These are phyloP conservation scores for Oxystoma pomonae DNA, from an alignment of 2,888 invertebrate species.

Conservation along the genomic window DNA sequence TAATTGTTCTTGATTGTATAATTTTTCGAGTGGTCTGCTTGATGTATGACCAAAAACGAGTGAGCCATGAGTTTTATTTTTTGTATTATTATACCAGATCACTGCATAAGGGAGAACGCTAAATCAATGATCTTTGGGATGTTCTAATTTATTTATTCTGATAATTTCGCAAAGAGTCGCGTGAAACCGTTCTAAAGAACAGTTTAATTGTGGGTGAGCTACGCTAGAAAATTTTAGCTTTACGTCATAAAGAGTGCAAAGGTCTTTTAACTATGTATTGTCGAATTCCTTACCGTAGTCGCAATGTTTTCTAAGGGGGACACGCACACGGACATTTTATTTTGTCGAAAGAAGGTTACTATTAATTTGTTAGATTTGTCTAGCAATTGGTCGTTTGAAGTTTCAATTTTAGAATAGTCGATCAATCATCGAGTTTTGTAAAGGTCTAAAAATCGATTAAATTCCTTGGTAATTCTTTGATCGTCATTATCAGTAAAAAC, in stretches of 20 bases:
- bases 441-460: neutral
- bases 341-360: constrained; percentile 17
- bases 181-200: neutral
- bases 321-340: constrained; percentile 10
- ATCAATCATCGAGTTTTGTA: neutral
- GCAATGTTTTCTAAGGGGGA: constrained; percentile 10
- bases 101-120: no score
- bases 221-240: constrained; percentile 1
- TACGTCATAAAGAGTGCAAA: constrained; percentile 5
- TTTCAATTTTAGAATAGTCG: constrained; percentile 2
- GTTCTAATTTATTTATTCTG: no score
- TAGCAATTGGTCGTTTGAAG: constrained; percentile 11
- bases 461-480: neutral
- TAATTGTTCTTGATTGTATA: constrained; percentile 16
- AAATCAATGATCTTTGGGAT: no score
- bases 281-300: constrained; percentile 12
- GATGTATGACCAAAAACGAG: constrained; percentile 10
- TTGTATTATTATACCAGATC: no score
- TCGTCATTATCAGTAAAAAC: no score
- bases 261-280: constrained; percentile 1
- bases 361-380: constrained; percentile 17
- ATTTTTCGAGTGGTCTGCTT: constrained; percentile 11
- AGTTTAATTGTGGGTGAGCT: neutral
- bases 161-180: neutral
- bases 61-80: no score